Conservation (phyloP, 2,888 invertebrate genomes). For the Petrolisthes cinctipes region DNA sequence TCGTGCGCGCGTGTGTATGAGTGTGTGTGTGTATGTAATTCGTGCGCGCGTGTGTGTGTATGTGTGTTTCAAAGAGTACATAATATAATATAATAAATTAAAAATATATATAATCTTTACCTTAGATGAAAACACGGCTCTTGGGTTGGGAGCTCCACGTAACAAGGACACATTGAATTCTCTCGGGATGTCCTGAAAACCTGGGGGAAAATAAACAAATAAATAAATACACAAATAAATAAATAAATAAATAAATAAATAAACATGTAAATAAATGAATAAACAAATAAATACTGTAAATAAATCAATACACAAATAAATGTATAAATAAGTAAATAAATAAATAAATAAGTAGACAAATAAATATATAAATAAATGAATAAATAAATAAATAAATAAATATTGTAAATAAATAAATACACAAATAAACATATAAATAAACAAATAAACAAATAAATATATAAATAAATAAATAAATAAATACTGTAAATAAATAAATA, state of each 20-base stretch:
- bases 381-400: too few species aligned
- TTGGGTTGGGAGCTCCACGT: conserved; percentile 89
- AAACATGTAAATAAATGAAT: not conserved
- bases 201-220: conserved; percentile 31
- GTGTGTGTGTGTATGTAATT: too few species aligned
- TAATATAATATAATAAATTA: too few species aligned
- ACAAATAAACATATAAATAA: too few species aligned
- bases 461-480: too few species aligned
- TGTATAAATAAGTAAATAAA: too few species aligned
- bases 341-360: too few species aligned
- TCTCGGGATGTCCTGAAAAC: conserved; percentile 65
- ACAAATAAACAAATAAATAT: too few species aligned
- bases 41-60: too few species aligned
- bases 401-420: too few species aligned
- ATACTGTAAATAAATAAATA: not conserved
- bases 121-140: conserved; percentile 95
- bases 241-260: not conserved
- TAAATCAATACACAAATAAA: not conserved
- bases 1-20: too few species aligned
- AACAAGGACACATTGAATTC: conserved; percentile 89
- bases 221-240: not conserved
- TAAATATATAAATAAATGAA: not conserved
- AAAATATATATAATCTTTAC: conserved; percentile 32
- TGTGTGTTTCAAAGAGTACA: too few species aligned
- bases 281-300: not conserved